Evolutionary conservation across 1,140 invertebrate genomes (phyloP).

Genomic region (Antheraea mylitta): DNA sequence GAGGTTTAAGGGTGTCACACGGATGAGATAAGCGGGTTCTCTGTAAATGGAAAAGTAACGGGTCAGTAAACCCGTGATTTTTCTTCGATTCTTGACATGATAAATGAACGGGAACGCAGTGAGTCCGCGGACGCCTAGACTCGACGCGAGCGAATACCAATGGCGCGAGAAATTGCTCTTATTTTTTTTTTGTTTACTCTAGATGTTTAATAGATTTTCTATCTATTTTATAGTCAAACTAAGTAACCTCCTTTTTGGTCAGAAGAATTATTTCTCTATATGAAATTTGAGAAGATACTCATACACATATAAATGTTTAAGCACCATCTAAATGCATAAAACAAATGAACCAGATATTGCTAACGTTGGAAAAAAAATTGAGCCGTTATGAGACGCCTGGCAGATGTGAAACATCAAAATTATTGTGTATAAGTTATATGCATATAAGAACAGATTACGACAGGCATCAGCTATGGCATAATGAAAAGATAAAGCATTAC

Average conservation of each 20-base stretch:
- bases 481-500: no score
- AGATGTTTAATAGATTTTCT: constrained; percentile 4
- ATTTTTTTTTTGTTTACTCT: constrained; percentile 42
- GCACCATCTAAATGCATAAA: no score
- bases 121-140: constrained; percentile 35
- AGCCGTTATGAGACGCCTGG: no score
- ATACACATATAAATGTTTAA: no score
- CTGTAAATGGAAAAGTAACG: constrained; percentile 73
- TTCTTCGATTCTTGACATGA: constrained; percentile 67
- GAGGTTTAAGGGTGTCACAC: constrained; percentile 48
- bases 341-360: no score
- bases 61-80: constrained; percentile 67
- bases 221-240: background rate
- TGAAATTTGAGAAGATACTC: no score
- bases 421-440: no score
- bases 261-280: no score
- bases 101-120: constrained; percentile 58
- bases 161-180: constrained; percentile 64
- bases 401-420: no score
- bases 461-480: no score
- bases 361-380: no score
- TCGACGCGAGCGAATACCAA: constrained; percentile 50
- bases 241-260: background rate
- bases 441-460: no score
- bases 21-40: constrained; percentile 63